Evolutionary conservation across 2,113 vertebrate species (phyloP).

Genomic region (Chitala chitala): DNA sequence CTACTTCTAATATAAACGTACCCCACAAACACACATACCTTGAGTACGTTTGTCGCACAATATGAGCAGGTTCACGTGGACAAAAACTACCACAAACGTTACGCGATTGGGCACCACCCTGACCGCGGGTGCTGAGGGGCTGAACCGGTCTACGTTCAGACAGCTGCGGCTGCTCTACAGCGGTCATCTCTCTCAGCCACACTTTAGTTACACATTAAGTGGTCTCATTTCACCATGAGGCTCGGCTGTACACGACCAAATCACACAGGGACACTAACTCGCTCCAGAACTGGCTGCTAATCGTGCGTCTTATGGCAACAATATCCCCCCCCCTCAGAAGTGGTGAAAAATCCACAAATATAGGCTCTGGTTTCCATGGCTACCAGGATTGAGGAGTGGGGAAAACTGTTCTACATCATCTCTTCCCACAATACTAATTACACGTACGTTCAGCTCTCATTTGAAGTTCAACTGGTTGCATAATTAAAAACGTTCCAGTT

Average conservation of each 20-base stretch:
- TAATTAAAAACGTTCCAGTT: slow-evolving; percentile 19
- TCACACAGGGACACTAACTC: not conserved
- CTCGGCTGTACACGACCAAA: no score
- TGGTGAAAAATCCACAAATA: slow-evolving; percentile 3
- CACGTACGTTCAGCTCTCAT: slow-evolving; percentile 14
- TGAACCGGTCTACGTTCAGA: no score
- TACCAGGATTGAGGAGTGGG: slow-evolving; percentile 1
- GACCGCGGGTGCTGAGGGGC: no score
- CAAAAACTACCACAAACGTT: no score
- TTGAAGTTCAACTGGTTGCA: slow-evolving; percentile 26
- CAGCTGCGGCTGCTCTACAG: no score
- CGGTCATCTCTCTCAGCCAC: no score
- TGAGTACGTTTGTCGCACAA: no score
- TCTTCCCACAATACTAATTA: slow-evolving; percentile 5
- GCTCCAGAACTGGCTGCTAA: not conserved
- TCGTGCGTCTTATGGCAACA: not conserved
- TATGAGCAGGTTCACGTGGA: no score
- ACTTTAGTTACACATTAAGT: no score
- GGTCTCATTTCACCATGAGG: not conserved
- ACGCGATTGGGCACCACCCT: no score
- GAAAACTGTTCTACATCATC: slow-evolving; percentile 10
- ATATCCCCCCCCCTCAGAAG: not conserved
- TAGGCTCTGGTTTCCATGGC: slow-evolving; percentile 18
- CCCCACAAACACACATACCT: no score
- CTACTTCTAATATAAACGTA: no score